phyloP scores from a whole-genome alignment of 1,140 invertebrate species.

The Diachasmimorpha longicaudata region DNA sequence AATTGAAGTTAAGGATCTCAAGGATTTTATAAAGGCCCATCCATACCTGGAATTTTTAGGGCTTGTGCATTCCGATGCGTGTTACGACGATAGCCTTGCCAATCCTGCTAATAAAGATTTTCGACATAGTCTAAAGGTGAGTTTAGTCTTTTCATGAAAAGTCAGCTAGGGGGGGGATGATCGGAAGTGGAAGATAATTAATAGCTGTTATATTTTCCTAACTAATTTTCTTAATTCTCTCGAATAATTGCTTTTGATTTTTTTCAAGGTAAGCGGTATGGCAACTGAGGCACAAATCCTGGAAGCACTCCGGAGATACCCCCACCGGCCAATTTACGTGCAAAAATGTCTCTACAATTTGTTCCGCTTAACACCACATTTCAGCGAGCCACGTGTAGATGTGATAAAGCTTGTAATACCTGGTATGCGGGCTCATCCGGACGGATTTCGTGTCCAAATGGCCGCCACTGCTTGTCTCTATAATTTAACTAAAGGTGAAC shows the following conservation, averaged over 20 bases:
- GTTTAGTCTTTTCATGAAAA: slow-evolving; percentile 6
- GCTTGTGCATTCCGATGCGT: slow-evolving; percentile 68
- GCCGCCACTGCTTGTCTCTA: slow-evolving; percentile 83
- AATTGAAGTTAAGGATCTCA: slow-evolving; percentile 64
- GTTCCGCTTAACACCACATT: slow-evolving; percentile 71
- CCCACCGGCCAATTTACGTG: slow-evolving; percentile 68
- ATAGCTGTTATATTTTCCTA: too few species aligned
- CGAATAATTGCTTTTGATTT: slow-evolving; percentile 43
- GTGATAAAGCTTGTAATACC: slow-evolving; percentile 76
- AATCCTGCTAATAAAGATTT: slow-evolving; percentile 60
- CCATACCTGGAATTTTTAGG: slow-evolving; percentile 68
- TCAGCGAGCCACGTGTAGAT: slow-evolving; percentile 69
- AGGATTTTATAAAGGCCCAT: slow-evolving; percentile 63
- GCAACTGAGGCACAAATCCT: slow-evolving; percentile 71
- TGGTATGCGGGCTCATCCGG: slow-evolving; percentile 73
- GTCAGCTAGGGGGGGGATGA: too few species aligned
- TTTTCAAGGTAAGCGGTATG: slow-evolving; percentile 68
- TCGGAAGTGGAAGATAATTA: too few species aligned
- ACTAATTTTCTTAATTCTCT: too few species aligned
- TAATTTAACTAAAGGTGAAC: slow-evolving; percentile 76
- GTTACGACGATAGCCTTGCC: slow-evolving; percentile 67
- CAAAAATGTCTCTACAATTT: slow-evolving; percentile 78
- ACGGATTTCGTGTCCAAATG: slow-evolving; percentile 76
- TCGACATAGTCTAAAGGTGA: slow-evolving; percentile 59
- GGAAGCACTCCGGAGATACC: slow-evolving; percentile 70